Evolutionary conservation across 2,888 invertebrate species (phyloP), one percentile per base, ranked within the genome.

Genomic region (Temnothorax rugatulus): DNA sequence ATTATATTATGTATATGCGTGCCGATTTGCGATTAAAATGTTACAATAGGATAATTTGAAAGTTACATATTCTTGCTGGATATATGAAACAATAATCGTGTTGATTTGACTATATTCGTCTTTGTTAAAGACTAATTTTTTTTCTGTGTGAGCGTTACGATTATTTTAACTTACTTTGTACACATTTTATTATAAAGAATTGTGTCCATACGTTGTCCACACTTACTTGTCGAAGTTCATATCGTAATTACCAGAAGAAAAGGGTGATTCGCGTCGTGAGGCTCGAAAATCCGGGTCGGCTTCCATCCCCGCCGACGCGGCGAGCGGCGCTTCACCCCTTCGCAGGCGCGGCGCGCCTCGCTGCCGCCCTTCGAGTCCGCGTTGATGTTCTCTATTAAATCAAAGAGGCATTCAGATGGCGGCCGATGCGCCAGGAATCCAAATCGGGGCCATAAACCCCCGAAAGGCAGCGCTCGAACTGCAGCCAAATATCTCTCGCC

Each of bases 341-440:
- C 54, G 47, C 68, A 52, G 57, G 34, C 57, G 73, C 68, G 82
- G n/a, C 79, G 54, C 47, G 57, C 82, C 61, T 44, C 73, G 29
- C 82, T 73, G 50, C 69, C 84, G 82, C 85, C 87, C 88, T 86
- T 87, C 87, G 88, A 90, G 88, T 90, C 68, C 81, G 85, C 88
- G 90, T 90, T 91, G 91, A 93, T 93, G 92, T 91, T 92, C 92
- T 93, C 92, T 92, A 93, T 93, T 93, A 93, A 93, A 93, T 93
- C 93, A 93, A 92, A 93, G 92, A 90, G 92, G 92, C 89, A 93
- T 92, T 93, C 93, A 89, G 91, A 92, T 91, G 92, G 89, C 91
- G 91, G 84, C 91, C 91, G 91, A 92, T 93, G 93, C 92, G 91
- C 88, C 87, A 85, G 92, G 92, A 93, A 93, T 93, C 92, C 91